Conservation (phyloP, 2,797 vertebrate species). For the Chiroxiphia lanceolata region DNA sequence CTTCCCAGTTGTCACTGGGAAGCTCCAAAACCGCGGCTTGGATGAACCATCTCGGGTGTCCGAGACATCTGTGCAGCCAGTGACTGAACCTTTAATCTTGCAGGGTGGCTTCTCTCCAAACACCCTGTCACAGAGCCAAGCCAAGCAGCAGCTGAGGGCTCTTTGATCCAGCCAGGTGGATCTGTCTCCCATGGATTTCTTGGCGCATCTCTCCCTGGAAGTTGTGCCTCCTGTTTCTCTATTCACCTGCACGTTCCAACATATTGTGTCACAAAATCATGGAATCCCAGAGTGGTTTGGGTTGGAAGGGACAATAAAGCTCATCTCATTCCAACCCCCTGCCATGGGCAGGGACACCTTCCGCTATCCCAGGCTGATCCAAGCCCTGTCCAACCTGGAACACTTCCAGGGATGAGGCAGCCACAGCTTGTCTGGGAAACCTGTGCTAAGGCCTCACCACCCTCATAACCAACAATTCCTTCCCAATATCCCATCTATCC, state of each 20-base stretch:
- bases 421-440: background rate
- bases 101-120: background rate
- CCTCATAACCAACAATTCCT: background rate
- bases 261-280: background rate
- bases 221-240: background rate
- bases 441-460: fast-evolving
- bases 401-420: background rate
- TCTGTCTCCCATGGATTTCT: background rate
- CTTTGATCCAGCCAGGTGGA: background rate
- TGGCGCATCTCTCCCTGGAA: background rate
- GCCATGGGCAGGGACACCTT: background rate
- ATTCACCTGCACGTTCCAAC: fast-evolving
- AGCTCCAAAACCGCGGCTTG: background rate
- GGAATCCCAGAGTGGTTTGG: no score
- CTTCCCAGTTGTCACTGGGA: background rate
- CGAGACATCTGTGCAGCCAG: background rate
- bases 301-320: background rate
- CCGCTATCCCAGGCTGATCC: fast-evolving
- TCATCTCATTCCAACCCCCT: fast-evolving
- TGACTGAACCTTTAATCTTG: background rate
- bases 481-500: background rate
- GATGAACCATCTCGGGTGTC: background rate
- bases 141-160: background rate
- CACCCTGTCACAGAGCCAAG: background rate
- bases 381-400: fast-evolving